Base-by-base conservation (phyloP, 2,113 vertebrate species). In the Mustelus asterias region DNA sequence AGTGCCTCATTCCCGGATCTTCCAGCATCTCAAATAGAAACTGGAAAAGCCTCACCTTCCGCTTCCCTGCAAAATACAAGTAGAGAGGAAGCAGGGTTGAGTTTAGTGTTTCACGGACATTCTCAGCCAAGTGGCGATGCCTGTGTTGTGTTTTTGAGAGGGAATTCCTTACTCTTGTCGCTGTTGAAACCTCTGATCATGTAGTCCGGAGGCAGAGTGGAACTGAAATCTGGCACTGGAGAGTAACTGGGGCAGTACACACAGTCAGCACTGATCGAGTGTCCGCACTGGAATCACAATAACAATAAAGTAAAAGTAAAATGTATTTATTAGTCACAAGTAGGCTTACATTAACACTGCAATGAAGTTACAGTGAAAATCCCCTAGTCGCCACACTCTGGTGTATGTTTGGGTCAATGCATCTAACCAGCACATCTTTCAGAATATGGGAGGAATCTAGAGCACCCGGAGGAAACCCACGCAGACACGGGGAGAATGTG, bases 41-140 rank as follows among this genome's bases (percentile, higher is more conserved):
- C 96, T 99, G 99, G 58, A 98, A 99, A 1, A 99, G 98, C 2
- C 99, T 98, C 65, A 99, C 98, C 96, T 99, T 99, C 97, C 98
- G 99, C 67, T 98, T 98, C 18, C 98, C 99, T 99, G 93, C 67
- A 70, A 41, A 0, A 22, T 9, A 33, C 14, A n/a, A n/a, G 13
- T 14, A 14, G 11, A n/a, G 29, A 26, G 85, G 54, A 18, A 69
- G 65, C 26, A 63, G 24, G 48, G 67, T 44, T 70, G 65, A 69
- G 41, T 70, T 13, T 6, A 92, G 13, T 65, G 41, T 29, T 41
- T 70, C 67, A 70, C 1, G 10, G 92, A 94, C n/a, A 65, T 6
- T 11, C 11, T 24, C 37, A 48, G 13, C 67, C 29, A 9, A 2
- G 16, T 67, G 14, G 7, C 11, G 7, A 41, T 69, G 37, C n/a